These are phyloP conservation scores for Beaufortia kweichowensis DNA, from an alignment of 2,113 vertebrate species.

Conservation along the genomic window DNA sequence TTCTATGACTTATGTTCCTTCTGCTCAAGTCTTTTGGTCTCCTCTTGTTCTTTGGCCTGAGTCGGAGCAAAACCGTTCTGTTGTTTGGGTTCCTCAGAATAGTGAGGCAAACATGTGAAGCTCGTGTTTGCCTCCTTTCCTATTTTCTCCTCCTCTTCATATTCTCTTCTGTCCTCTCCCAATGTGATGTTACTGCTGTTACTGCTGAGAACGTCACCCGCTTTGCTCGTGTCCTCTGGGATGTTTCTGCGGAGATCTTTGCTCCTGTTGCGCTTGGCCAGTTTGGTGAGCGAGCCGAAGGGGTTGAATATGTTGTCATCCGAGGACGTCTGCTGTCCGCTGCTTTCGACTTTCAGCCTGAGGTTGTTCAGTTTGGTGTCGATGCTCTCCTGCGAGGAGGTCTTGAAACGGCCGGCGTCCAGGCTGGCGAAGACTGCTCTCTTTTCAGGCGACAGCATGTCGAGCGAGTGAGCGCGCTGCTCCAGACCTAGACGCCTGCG, in stretches of 20 bases:
- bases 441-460: constrained; percentile 96
- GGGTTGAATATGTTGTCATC: constrained; percentile 97
- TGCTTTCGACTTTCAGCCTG: constrained; percentile 80
- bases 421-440: constrained; percentile 89
- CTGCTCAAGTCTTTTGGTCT: constrained; percentile 74
- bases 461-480: constrained; percentile 92
- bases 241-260: constrained; percentile 86
- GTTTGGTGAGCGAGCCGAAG: constrained; percentile 83
- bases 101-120: constrained; percentile 80
- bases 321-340: constrained; percentile 76
- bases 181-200: constrained; percentile 69
- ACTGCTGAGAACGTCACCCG: constrained; percentile 82
- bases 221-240: constrained; percentile 82
- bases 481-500: constrained; percentile 91
- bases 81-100: constrained; percentile 71
- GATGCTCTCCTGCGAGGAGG: constrained; percentile 96
- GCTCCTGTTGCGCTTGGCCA: constrained; percentile 86
- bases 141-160: constrained; percentile 64
- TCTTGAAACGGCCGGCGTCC: constrained; percentile 87
- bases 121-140: constrained; percentile 83
- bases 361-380: constrained; percentile 93
- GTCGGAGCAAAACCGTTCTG: constrained; percentile 78
- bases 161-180: constrained; percentile 63
- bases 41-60: constrained; percentile 83
- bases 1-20: constrained; percentile 69